A percentile compares a stretch with the other conserved stretches of the same genome.
Conservation (phyloP, 1,140 invertebrate species). For the Thaumetopoea pityocampa region DNA sequence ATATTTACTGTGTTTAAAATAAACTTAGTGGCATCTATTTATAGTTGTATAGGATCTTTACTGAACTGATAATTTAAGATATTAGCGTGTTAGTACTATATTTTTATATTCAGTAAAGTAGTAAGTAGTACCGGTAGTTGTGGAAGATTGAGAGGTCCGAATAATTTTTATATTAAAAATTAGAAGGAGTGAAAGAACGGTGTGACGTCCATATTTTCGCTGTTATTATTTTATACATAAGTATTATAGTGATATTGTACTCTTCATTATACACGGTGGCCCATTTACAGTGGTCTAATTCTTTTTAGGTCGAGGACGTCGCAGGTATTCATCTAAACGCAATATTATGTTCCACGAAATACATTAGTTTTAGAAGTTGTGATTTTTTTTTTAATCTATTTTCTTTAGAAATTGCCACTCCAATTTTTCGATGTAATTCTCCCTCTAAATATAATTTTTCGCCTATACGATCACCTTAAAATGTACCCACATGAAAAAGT, state of each 20-base stretch:
- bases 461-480: too few relatives aligned
- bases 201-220: slow-evolving; percentile 61
- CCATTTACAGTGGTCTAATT: too few relatives aligned
- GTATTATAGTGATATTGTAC: slow-evolving; percentile 66
- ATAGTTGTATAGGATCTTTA: slow-evolving; percentile 37
- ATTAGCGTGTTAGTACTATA: slow-evolving; percentile 33
- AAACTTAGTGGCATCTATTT: slow-evolving; percentile 37
- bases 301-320: too few relatives aligned
- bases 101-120: slow-evolving; percentile 45
- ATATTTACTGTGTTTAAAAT: slow-evolving; percentile 21
- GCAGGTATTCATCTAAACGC: too few relatives aligned
- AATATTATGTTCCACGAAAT: too few relatives aligned
- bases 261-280: slow-evolving; percentile 59
- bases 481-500: too few relatives aligned
- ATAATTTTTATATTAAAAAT: slow-evolving; percentile 75
- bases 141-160: slow-evolving; percentile 43
- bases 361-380: too few relatives aligned
- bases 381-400: too few relatives aligned
- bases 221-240: slow-evolving; percentile 61
- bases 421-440: too few relatives aligned
- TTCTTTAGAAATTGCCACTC: too few relatives aligned
- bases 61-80: slow-evolving; percentile 63
- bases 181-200: slow-evolving; percentile 59
- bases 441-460: too few relatives aligned
- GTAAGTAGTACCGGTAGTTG: slow-evolving; percentile 24